Evolutionary conservation across 2,797 vertebrate species (phyloP).

Genomic region (Podarcis siculus): DNA sequence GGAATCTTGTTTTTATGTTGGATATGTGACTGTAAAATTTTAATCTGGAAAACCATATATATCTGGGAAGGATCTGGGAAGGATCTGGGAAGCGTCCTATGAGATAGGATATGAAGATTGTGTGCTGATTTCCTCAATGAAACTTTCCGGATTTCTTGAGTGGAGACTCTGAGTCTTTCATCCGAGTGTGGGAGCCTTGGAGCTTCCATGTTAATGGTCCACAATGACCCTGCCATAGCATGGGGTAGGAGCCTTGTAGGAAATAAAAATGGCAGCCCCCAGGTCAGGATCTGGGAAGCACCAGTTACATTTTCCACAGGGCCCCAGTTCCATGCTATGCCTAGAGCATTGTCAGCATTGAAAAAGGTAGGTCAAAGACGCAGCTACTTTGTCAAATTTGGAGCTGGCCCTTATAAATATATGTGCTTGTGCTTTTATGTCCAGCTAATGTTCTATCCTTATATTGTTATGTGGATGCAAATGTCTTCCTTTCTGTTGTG

Average conservation of each 20-base stretch:
- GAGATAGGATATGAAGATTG: too few relatives aligned
- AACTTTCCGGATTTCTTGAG: too few relatives aligned
- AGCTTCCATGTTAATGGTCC: neutral
- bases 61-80: too few relatives aligned
- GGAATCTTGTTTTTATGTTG: too few relatives aligned
- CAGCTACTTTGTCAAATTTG: neutral
- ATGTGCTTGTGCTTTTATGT: conserved; percentile 9
- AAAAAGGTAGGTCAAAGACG: neutral
- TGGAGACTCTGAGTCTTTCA: too few relatives aligned
- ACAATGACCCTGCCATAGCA: too few relatives aligned
- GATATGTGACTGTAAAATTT: too few relatives aligned
- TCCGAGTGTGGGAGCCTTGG: too few relatives aligned
- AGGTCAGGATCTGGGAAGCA: neutral
- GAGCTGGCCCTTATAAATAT: neutral
- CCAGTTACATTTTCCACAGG: neutral
- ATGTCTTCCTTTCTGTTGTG: conserved; percentile 16
- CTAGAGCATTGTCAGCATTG: neutral
- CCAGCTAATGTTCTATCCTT: conserved; percentile 11
- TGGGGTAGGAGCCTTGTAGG: neutral
- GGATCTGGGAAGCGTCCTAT: too few relatives aligned
- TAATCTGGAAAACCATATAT: too few relatives aligned
- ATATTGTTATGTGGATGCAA: conserved; percentile 20
- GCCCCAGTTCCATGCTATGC: too few relatives aligned
- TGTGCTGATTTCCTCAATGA: too few relatives aligned
- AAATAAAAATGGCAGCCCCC: neutral